Evolutionary conservation across 2,888 invertebrate species (phyloP).

Genomic region (Ophion costatus): DNA sequence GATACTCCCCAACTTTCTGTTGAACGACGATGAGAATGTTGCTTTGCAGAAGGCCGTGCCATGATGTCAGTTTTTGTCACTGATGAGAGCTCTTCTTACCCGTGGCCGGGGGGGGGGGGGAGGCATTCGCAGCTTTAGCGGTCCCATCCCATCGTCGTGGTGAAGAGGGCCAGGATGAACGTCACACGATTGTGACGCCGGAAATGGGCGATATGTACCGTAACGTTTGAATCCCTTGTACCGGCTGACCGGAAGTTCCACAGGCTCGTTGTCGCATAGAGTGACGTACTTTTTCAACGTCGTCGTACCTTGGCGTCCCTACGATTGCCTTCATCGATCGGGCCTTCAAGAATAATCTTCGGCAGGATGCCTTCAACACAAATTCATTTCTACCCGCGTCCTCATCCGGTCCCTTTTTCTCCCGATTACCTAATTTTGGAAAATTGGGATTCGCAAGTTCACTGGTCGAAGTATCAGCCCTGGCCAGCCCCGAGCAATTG

Average conservation of each 20-base stretch:
- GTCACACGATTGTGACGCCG: slow-evolving; percentile 69
- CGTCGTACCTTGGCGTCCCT: neutral
- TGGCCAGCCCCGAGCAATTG: no score
- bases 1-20: slow-evolving; percentile 20
- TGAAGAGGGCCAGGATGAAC: slow-evolving; percentile 23
- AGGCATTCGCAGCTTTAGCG: slow-evolving; percentile 29
- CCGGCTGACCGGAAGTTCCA: slow-evolving; percentile 76
- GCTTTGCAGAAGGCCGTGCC: slow-evolving; percentile 28
- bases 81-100: slow-evolving; percentile 24
- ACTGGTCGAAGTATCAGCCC: no score
- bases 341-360: no score
- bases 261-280: slow-evolving; percentile 63
- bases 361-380: no score
- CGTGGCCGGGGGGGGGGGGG: no score
- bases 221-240: slow-evolving; percentile 72
- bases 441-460: no score
- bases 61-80: slow-evolving; percentile 1
- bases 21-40: slow-evolving; percentile 47
- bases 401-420: no score
- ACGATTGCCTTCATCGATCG: neutral
- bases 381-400: no score
- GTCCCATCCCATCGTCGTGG: neutral
- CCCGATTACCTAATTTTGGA: no score
- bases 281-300: slow-evolving; percentile 32
- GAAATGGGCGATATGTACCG: slow-evolving; percentile 78